Percentiles rank a stretch among this genome's conserved stretches.
Evolutionary conservation across 2,888 invertebrate genomes (phyloP).

Genomic region (Diachrysia chrysitis): DNA sequence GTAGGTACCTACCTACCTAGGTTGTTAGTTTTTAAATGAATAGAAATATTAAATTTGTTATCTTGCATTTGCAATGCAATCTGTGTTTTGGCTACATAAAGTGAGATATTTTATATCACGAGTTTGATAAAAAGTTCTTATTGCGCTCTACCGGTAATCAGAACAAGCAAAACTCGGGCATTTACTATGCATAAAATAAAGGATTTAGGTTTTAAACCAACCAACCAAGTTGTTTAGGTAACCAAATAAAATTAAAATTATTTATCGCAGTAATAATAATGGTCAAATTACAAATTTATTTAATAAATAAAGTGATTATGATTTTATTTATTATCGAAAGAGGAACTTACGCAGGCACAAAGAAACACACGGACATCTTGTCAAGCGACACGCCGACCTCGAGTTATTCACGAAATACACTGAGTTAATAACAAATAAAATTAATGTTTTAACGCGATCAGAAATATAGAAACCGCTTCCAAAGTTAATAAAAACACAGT

Average conservation of each 20-base stretch:
- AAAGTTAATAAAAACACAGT: constrained; percentile 83
- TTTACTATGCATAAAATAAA: background rate
- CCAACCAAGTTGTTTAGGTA: no score
- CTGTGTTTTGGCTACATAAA: background rate
- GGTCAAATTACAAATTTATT: background rate
- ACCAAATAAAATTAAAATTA: constrained; percentile 17
- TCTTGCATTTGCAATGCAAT: background rate
- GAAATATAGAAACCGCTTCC: constrained; percentile 77
- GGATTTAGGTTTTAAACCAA: background rate
- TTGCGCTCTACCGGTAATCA: constrained; percentile 7
- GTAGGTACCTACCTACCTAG: no score
- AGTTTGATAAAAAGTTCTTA: constrained; percentile 2
- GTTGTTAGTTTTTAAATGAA: no score
- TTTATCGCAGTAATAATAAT: background rate
- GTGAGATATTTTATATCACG: background rate
- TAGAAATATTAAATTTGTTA: no score
- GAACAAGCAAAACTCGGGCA: constrained; percentile 21
- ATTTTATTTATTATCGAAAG: constrained; percentile 53
- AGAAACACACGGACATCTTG: constrained; percentile 92
- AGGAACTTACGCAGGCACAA: constrained; percentile 92
- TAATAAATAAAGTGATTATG: constrained; percentile 9
- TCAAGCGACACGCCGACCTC: constrained; percentile 67
- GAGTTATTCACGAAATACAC: constrained; percentile 59
- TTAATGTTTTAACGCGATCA: constrained; percentile 67
- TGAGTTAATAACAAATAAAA: constrained; percentile 63